These are phyloP conservation scores for Diprion similis DNA, from an alignment of 1,140 invertebrate genomes.

Conservation along the genomic window DNA sequence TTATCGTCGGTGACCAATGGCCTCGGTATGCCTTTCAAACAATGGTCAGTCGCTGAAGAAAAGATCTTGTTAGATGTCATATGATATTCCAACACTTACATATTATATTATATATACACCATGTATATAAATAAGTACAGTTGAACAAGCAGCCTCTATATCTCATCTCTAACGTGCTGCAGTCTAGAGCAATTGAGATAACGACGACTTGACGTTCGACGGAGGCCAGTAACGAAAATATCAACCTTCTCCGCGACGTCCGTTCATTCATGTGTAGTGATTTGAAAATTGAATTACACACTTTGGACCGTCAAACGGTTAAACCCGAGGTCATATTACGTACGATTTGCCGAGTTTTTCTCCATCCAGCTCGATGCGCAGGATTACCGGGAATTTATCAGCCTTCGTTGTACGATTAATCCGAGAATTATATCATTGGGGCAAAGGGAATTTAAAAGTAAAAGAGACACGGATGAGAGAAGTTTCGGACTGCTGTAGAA, in stretches of 20 bases:
- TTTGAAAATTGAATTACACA: not conserved
- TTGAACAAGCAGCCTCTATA: not conserved
- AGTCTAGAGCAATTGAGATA: conserved; percentile 5
- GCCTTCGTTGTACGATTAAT: no score
- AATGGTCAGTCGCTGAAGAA: not conserved
- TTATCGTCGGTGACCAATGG: not conserved
- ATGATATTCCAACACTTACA: not conserved
- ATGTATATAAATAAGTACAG: not conserved
- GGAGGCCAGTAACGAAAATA: not conserved
- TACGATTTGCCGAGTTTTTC: no score
- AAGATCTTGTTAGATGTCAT: not conserved
- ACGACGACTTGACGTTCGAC: not conserved
- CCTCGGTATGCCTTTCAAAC: not conserved
- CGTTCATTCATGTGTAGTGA: not conserved
- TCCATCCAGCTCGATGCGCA: no score
- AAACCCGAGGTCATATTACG: not conserved
- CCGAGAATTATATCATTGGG: no score
- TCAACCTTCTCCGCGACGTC: not conserved
- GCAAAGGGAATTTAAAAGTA: no score
- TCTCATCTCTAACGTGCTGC: conserved; percentile 2
- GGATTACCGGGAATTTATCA: no score
- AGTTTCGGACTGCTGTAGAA: no score
- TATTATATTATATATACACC: not conserved
- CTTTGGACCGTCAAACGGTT: not conserved
- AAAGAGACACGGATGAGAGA: no score